phyloP scores from a whole-genome alignment of 2,113 vertebrate genomes.

The Colistium nudipinnis region DNA sequence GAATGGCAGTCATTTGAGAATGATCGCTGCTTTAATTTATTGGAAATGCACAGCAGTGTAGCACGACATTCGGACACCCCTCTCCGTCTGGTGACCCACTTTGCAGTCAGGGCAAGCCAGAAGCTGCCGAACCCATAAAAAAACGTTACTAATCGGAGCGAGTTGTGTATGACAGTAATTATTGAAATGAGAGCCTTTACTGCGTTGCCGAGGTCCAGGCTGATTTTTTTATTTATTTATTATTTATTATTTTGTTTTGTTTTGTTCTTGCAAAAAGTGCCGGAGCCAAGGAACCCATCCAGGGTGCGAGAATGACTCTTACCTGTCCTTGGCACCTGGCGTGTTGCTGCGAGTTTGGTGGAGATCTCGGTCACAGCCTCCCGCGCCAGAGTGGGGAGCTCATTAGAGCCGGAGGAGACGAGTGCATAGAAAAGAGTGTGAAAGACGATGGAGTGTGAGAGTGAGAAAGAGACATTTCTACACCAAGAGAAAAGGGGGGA shows the following conservation, averaged over 20 bases:
- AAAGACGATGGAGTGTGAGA: slow-evolving; percentile 3
- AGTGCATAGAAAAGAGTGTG: slow-evolving; percentile 23
- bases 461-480: background rate
- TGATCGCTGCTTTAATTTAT: slow-evolving; percentile 71
- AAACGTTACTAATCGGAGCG: slow-evolving; percentile 49
- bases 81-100: slow-evolving; percentile 50
- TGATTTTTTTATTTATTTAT: slow-evolving; percentile 32
- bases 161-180: slow-evolving; percentile 35
- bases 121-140: slow-evolving; percentile 46
- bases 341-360: slow-evolving; percentile 61
- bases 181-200: slow-evolving; percentile 1
- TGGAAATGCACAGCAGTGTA: slow-evolving; percentile 59
- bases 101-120: slow-evolving; percentile 30
- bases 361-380: slow-evolving; percentile 64
- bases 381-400: slow-evolving; percentile 42
- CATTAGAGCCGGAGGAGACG: slow-evolving; percentile 53
- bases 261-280: slow-evolving; percentile 4
- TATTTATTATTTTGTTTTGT: too few relatives aligned
- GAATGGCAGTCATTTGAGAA: slow-evolving; percentile 81
- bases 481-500: slow-evolving; percentile 13
- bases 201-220: slow-evolving; percentile 1
- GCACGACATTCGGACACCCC: slow-evolving; percentile 53
- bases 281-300: slow-evolving; percentile 15
- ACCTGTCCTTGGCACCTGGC: slow-evolving; percentile 72
- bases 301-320: slow-evolving; percentile 56